phyloP scores from a whole-genome alignment of 2,888 invertebrate genomes.

The Scaptomyza reducta region DNA sequence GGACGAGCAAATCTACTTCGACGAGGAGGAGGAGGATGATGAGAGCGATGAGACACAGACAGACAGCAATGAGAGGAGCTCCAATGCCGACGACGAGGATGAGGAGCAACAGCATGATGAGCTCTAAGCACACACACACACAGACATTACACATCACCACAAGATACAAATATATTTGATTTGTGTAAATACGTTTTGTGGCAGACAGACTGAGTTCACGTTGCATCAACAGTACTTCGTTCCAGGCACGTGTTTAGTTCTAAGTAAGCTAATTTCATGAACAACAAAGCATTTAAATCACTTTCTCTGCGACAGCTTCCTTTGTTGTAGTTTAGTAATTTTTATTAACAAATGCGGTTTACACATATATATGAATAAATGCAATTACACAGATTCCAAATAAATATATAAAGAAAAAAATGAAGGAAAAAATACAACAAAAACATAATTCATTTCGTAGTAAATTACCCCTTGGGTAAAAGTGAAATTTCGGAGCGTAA shows the following conservation, averaged over 20 bases:
- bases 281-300: conserved; percentile 15
- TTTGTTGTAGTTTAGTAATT: conserved; percentile 11
- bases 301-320: conserved; percentile 49
- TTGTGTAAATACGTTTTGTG: conserved; percentile 57
- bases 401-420: not conserved
- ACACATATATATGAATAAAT: not conserved
- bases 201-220: conserved; percentile 73
- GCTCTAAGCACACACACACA: conserved; percentile 84
- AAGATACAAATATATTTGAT: conserved; percentile 33
- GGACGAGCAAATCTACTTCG: conserved; percentile 87
- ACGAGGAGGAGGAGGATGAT: conserved; percentile 83
- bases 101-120: conserved; percentile 86
- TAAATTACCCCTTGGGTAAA: too few relatives aligned
- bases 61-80: conserved; percentile 82
- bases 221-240: conserved; percentile 63
- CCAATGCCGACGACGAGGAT: conserved; percentile 83
- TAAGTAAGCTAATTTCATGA: conserved; percentile 62
- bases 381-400: not conserved
- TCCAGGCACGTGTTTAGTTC: conserved; percentile 48
- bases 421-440: not conserved
- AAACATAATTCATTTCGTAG: not conserved
- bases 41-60: conserved; percentile 82
- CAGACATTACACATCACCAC: conserved; percentile 10
- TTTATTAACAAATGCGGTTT: not conserved
- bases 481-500: too few relatives aligned